Evolutionary conservation across 2,888 invertebrate genomes (phyloP).

Genomic region (Conus canariensis): DNA sequence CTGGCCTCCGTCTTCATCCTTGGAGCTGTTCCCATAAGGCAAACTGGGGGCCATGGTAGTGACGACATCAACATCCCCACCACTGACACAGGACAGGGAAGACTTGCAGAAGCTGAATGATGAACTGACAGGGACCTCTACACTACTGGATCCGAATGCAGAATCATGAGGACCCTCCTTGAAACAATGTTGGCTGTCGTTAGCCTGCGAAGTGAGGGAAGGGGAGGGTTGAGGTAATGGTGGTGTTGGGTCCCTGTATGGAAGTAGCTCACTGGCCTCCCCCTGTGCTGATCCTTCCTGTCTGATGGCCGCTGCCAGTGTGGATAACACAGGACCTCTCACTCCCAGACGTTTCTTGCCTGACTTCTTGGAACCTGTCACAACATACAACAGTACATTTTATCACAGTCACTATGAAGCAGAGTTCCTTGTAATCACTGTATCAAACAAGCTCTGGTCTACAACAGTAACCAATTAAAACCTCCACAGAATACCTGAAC

Average conservation of each 20-base stretch:
- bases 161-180: background rate
- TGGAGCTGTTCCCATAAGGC: background rate
- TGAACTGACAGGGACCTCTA: background rate
- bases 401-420: background rate
- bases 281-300: background rate
- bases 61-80: background rate
- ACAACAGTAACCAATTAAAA: too few species aligned
- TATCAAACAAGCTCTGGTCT: background rate
- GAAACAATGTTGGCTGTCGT: background rate
- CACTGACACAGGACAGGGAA: background rate
- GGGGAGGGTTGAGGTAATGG: background rate
- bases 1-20: background rate
- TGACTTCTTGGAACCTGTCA: background rate
- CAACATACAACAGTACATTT: background rate
- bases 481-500: too few species aligned
- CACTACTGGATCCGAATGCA: background rate
- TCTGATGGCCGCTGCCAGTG: background rate
- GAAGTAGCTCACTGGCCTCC: background rate
- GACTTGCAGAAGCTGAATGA: background rate
- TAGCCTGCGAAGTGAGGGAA: background rate
- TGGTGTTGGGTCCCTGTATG: background rate
- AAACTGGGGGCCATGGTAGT: background rate
- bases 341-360: conserved; percentile 34
- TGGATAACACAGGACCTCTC: conserved; percentile 29
- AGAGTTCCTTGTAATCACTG: background rate